These are phyloP conservation scores for Lepidurus packardi DNA, from an alignment of 1,140 invertebrate genomes.

Conservation along the genomic window DNA sequence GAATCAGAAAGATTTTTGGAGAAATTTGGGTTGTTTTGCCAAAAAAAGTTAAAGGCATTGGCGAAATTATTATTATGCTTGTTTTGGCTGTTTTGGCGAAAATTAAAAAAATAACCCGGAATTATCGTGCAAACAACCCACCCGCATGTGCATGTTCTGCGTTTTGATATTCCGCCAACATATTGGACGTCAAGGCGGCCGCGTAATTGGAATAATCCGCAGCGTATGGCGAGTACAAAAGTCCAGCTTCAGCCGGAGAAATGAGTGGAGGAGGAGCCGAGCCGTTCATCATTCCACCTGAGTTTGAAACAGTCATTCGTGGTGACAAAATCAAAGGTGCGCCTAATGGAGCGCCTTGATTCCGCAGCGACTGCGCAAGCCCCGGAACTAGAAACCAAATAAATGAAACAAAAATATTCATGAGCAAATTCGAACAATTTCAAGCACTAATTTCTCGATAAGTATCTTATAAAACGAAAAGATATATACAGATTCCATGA, in stretches of 20 bases:
- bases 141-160: slow-evolving; percentile 65
- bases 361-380: slow-evolving; percentile 58
- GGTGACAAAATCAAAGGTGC: slow-evolving; percentile 82
- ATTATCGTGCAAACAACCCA: slow-evolving; percentile 62
- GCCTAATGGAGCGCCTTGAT: slow-evolving; percentile 60
- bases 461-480: background rate
- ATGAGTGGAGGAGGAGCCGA: slow-evolving; percentile 58
- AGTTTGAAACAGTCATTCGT: slow-evolving; percentile 70
- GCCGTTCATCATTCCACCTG: slow-evolving; percentile 49
- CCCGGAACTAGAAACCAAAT: slow-evolving; percentile 39
- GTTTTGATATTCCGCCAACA: slow-evolving; percentile 34
- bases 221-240: slow-evolving; percentile 72
- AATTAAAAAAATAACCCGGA: slow-evolving; percentile 34
- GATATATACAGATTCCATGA: background rate
- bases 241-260: slow-evolving; percentile 52
- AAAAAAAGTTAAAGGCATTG: background rate
- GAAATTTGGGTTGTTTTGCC: background rate
- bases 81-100: background rate
- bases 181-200: slow-evolving; percentile 70
- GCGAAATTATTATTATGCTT: background rate
- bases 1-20: background rate
- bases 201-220: slow-evolving; percentile 79
- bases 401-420: slow-evolving; percentile 18
- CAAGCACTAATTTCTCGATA: background rate
- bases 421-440: background rate